Percentiles rank a stretch among this genome's conserved stretches.
These are phyloP conservation scores for Platanista minor DNA, from an alignment of 2,113 vertebrate species.

Conservation along the genomic window DNA sequence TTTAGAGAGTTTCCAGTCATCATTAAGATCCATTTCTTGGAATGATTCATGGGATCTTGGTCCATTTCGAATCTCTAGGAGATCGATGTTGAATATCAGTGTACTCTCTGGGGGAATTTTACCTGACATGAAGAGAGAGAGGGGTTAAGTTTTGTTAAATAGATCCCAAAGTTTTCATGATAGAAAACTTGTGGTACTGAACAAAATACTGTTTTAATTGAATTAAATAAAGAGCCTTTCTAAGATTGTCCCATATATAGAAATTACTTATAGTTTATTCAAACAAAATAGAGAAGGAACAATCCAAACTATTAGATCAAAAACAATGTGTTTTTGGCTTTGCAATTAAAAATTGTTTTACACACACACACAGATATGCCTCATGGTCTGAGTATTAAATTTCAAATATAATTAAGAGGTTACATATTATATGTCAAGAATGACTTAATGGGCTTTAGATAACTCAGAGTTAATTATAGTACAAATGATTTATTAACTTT, in stretches of 20 bases:
- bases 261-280: neutral
- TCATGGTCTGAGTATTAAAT: neutral
- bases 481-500: slow-evolving; percentile 23
- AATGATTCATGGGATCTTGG: slow-evolving; percentile 97
- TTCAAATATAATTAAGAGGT: slow-evolving; percentile 18
- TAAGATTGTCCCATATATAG: neutral
- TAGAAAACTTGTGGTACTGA: neutral
- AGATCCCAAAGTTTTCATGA: neutral
- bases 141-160: neutral
- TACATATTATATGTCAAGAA: neutral
- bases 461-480: slow-evolving; percentile 26
- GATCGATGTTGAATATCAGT: slow-evolving; percentile 92
- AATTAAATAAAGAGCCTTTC: neutral
- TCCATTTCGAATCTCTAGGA: slow-evolving; percentile 96
- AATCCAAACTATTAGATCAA: neutral
- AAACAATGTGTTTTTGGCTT: neutral
- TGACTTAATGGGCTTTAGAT: neutral
- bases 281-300: neutral
- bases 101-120: slow-evolving; percentile 97
- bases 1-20: slow-evolving; percentile 97
- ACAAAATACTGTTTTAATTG: neutral
- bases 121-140: slow-evolving; percentile 78
- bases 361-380: neutral
- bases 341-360: neutral
- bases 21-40: slow-evolving; percentile 98